Base-by-base conservation (phyloP, 2,113 vertebrate genomes). In the Gasterosteus aculeatus region DNA sequence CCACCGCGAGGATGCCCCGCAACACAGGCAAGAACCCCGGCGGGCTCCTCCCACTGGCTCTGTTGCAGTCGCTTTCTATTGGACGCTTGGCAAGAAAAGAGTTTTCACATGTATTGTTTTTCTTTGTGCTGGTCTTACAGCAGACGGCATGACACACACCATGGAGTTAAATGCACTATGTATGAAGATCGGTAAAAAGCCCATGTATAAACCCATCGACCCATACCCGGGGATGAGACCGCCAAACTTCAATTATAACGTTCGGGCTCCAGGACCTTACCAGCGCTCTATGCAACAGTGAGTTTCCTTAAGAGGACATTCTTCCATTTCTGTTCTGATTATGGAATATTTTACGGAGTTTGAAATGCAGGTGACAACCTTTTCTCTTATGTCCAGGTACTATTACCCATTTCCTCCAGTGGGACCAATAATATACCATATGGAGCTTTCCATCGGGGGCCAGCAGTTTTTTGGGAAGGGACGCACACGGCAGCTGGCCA, bases 381-480 rank as follows among this genome's bases (percentile, higher is more conserved):
- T 44, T 44, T 44, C 14, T 47, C 7, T 5, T 29, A 6, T 70
- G 62, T 85, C 38, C 89, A 99, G 98, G 94, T 99, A 98, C 94
- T 98, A 98, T 87, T 99, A 99, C 82, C 97, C 98, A 47, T 99
- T 99, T 92, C 95, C 98, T 85, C 93, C 94, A 22, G 95, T 97
- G 63, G 96, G 96, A 77, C 97, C 98, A 68, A 93, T 98, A 86
- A 86, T 98, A 79, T 99, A 98, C 90, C 96, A 98, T 93, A 97
- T 99, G 85, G 98, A 99, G 88, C 95, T 99, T 79, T 97, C 95
- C 58, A 95, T 99, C 64, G 98, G 98, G 83, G 96, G 97, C 85
- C 98, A 99, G 89, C 97, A 97, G 73, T 99, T 99, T 88, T 94
- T 95, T 31, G 98, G 98, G 64, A 98, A 98, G 91, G 98, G 98